These are phyloP conservation scores for Crotalus viridis DNA, from an alignment of 2,113 vertebrate genomes.

Conservation along the genomic window DNA sequence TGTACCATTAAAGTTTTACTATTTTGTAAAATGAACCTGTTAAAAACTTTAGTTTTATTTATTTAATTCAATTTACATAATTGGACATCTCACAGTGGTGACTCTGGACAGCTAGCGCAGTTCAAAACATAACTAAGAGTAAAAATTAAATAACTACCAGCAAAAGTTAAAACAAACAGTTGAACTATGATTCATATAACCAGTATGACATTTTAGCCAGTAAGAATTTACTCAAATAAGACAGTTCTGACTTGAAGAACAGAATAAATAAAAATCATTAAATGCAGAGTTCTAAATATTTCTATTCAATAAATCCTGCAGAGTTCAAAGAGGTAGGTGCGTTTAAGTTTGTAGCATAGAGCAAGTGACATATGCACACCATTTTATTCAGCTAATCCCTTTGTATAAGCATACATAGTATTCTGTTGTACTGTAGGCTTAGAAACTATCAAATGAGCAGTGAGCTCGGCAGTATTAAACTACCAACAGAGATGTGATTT, in stretches of 20 bases:
- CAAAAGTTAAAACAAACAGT: not conserved
- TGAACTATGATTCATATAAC: not conserved
- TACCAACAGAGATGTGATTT: conserved; percentile 52
- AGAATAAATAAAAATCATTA: not conserved
- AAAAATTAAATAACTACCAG: not conserved
- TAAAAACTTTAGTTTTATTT: not conserved
- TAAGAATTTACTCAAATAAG: not conserved
- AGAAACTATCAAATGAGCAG: conserved; percentile 38
- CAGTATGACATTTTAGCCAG: not conserved
- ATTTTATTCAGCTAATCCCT: not conserved
- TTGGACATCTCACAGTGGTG: not conserved
- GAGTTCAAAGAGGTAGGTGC: not conserved
- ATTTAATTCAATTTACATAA: not conserved
- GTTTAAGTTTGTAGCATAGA: not conserved
- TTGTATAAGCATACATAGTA: not conserved
- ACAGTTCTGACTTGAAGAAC: not conserved
- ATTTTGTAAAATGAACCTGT: not conserved
- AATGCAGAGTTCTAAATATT: not conserved
- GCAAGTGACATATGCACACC: not conserved
- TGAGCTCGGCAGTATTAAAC: conserved; percentile 41
- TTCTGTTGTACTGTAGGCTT: not conserved
- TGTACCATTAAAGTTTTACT: not conserved
- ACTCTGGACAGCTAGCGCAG: not conserved
- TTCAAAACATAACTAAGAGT: not conserved
- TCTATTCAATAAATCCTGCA: not conserved